A percentile compares a stretch with the other conserved stretches of the same genome.
phyloP scores from a whole-genome alignment of 30 jellyfish, hydroid and myxozoan genomes.

The Cassiopea xamachana region DNA sequence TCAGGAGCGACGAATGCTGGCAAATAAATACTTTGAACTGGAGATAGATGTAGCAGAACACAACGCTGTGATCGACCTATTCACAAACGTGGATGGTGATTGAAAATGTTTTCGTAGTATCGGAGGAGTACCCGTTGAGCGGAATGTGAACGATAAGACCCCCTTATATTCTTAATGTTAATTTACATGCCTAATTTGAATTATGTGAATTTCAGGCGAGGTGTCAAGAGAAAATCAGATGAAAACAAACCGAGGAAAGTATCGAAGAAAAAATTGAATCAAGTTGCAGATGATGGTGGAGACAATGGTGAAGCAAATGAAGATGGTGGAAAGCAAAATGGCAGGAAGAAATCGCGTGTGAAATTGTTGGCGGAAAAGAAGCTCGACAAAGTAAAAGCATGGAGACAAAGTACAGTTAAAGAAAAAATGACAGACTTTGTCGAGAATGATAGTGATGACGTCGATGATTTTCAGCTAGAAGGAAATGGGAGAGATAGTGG shows the following conservation, averaged over 20 bases:
- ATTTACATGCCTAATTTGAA: background rate
- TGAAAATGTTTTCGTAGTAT: constrained; percentile 95
- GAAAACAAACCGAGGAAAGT: constrained; percentile 26
- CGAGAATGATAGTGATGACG: constrained; percentile 54
- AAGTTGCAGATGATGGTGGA: background rate
- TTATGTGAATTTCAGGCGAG: constrained; percentile 44
- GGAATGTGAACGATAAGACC: background rate
- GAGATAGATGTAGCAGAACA: constrained; percentile 93
- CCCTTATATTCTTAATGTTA: too few species aligned
- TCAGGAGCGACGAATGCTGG: constrained; percentile 91
- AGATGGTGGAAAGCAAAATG: background rate
- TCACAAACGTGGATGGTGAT: constrained; percentile 82
- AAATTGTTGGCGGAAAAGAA: constrained; percentile 21
- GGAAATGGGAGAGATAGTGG: background rate
- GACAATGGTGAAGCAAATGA: constrained; percentile 7
- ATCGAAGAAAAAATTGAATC: constrained; percentile 10
- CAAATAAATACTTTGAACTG: constrained; percentile 75
- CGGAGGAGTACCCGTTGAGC: constrained; percentile 76
- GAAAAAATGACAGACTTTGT: background rate
- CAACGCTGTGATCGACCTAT: constrained; percentile 91
- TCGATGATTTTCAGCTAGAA: background rate
- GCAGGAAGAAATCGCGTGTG: constrained; percentile 13
- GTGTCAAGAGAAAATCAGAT: constrained; percentile 56
- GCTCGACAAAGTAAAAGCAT: constrained; percentile 30
- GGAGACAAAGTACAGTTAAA: constrained; percentile 51